Evolutionary conservation across 2,113 vertebrate species (phyloP).

Genomic region (Channa argus): DNA sequence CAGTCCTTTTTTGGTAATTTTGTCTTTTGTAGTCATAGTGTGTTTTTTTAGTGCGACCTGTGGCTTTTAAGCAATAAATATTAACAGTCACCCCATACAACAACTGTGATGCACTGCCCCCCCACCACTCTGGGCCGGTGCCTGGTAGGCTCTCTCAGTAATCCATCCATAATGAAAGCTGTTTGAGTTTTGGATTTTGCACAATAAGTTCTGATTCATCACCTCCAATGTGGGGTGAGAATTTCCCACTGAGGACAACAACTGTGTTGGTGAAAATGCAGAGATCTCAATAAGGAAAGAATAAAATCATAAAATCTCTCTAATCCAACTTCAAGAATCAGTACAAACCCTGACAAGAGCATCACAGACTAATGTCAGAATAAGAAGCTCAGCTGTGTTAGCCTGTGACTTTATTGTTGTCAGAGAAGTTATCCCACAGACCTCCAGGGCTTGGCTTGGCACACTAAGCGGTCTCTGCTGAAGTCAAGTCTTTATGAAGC

Average conservation of each 20-base stretch:
- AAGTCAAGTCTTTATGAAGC: slow-evolving; percentile 64
- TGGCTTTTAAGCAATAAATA: too few relatives aligned
- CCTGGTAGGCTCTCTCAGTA: too few relatives aligned
- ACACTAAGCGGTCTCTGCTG: slow-evolving; percentile 7
- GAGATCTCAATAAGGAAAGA: background rate
- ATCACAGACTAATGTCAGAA: background rate
- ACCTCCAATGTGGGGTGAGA: background rate
- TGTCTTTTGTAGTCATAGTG: too few relatives aligned
- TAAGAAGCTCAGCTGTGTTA: background rate
- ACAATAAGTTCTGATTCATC: background rate
- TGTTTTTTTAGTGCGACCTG: too few relatives aligned
- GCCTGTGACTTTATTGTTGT: background rate
- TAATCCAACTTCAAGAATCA: background rate
- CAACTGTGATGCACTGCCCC: too few relatives aligned
- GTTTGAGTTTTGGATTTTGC: too few relatives aligned
- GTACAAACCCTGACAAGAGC: background rate
- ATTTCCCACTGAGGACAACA: background rate
- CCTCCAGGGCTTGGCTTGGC: slow-evolving; percentile 18
- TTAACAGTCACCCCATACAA: too few relatives aligned
- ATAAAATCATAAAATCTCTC: too few relatives aligned
- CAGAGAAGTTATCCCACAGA: slow-evolving; percentile 34
- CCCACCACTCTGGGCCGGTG: too few relatives aligned
- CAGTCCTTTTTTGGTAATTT: too few relatives aligned
- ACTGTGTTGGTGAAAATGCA: background rate
- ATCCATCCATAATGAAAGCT: too few relatives aligned